Base-by-base conservation (phyloP, 2,113 vertebrate species). In the Stomatorhinus ivindoensis region DNA sequence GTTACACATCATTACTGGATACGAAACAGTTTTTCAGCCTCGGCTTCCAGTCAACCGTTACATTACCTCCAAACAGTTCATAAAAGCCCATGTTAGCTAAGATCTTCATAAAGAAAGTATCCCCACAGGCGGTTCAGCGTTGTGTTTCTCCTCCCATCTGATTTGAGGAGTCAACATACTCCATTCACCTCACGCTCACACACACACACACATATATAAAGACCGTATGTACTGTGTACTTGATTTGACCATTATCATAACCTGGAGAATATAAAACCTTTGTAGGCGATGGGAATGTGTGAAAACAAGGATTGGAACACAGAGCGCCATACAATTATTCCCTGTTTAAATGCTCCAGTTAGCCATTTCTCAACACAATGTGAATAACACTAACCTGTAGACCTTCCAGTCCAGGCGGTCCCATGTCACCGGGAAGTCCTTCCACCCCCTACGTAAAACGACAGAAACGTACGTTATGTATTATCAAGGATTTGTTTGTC, bases 401-500 rank as follows among this genome's bases (percentile, higher is more conserved):
- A 69, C 95, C 96, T 76, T 93, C 94, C 42, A 90, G 92, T 93
- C 95, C 96, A 9, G 88, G 46, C 15, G 90, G 93, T 4, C 95
- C 95, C 3, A 69, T 44, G 35, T 95, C 94, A 5, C 95, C 95
- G 87, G 84, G 61, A 19, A 55, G 47, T 84, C 95, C 95, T 31
- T 91, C 87, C 76, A 93, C 92, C 90, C 95, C 96, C 95, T 96
- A 89, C 0, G 5, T 5, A 55, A 55, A 46, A 10, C 51, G 8
- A 90, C 5, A 65, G 1, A 88, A 4, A 88, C 48, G n/a, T 86
- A 87, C 3, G 86, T 58, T 87, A 24, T 89, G 3, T 88, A 17
- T 80, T 42, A 80, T 19, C 13, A 42, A 42, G 15, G 1, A 42
- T 42, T 80, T 19, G 5, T 8, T 80, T 80, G 42, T 42, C 13